Percentiles rank a stretch among this genome's conserved stretches.
Conservation (phyloP, 2,797 vertebrate species). For the Pseudomugil gertrudae region DNA sequence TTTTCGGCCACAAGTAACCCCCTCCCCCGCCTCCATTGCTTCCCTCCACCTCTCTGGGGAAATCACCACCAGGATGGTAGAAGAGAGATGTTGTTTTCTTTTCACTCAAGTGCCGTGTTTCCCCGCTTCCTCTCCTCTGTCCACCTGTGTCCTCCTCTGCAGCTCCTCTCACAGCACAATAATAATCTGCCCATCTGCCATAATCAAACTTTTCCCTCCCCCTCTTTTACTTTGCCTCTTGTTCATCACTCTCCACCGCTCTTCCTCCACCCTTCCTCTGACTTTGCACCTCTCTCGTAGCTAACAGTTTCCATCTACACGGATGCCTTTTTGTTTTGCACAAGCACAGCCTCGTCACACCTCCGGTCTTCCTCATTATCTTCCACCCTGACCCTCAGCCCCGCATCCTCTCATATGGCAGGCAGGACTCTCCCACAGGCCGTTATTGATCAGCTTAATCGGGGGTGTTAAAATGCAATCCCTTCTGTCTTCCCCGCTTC, state of each 20-base stretch:
- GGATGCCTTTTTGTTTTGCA: not conserved
- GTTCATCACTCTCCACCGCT: slow-evolving; percentile 16
- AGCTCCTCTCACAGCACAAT: slow-evolving; percentile 29
- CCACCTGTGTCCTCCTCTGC: slow-evolving; percentile 56
- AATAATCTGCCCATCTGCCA: slow-evolving; percentile 55
- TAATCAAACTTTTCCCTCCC: slow-evolving; percentile 46
- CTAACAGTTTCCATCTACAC: not conserved
- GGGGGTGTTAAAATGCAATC: slow-evolving; percentile 68
- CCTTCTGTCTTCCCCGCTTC: slow-evolving; percentile 61
- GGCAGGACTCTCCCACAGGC: slow-evolving; percentile 35
- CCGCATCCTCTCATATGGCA: not conserved
- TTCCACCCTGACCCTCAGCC: not conserved
- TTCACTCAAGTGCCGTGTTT: slow-evolving; percentile 47
- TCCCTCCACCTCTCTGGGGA: slow-evolving; percentile 56
- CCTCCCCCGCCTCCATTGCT: slow-evolving; percentile 9
- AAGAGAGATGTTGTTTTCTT: slow-evolving; percentile 62
- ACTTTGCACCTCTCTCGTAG: slow-evolving; percentile 22
- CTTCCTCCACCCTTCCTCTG: slow-evolving; percentile 19
- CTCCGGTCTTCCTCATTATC: slow-evolving; percentile 32
- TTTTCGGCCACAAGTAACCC: slow-evolving; percentile 52
- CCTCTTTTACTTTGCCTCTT: slow-evolving; percentile 4
- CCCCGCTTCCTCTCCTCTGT: slow-evolving; percentile 22
- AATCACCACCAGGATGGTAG: slow-evolving; percentile 54
- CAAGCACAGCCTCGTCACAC: slow-evolving; percentile 22
- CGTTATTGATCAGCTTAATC: slow-evolving; percentile 69